Conservation (phyloP, 2,888 invertebrate species). For the Bugula neritina region DNA sequence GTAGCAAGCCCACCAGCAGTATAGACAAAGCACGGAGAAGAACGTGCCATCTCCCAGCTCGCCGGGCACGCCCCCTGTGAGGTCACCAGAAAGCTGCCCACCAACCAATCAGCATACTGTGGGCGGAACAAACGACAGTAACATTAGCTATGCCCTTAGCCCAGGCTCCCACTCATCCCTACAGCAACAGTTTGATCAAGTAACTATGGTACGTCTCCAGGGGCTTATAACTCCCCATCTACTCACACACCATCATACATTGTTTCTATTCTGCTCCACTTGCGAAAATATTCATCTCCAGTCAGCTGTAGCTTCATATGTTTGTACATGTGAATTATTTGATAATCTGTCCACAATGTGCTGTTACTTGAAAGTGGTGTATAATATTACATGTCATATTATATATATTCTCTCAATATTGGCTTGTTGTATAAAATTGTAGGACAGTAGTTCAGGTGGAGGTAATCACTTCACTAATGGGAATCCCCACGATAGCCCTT, state of each 20-base stretch:
- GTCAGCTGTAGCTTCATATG: no score
- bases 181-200: conserved; percentile 25
- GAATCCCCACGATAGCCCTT: neutral
- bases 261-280: no score
- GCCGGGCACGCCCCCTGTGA: conserved; percentile 2
- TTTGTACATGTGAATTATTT: no score
- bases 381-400: no score
- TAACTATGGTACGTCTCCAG: neutral
- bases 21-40: conserved; percentile 9
- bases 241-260: no score
- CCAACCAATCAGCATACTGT: conserved; percentile 6
- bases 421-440: no score
- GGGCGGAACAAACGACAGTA: neutral
- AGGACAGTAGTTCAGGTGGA: neutral
- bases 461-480: conserved; percentile 14
- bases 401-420: no score
- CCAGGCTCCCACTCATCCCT: conserved; percentile 21
- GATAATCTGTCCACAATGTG: no score
- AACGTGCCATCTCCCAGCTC: conserved; percentile 22
- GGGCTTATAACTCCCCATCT: no score
- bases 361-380: neutral
- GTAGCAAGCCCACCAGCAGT: conserved; percentile 26
- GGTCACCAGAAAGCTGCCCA: conserved; percentile 1
- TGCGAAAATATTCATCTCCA: no score
- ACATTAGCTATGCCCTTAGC: conserved; percentile 17